Evolutionary conservation across 2,888 invertebrate species (phyloP), one percentile per base, ranked within the genome.

Genomic region (Meteorus cinctellus): DNA sequence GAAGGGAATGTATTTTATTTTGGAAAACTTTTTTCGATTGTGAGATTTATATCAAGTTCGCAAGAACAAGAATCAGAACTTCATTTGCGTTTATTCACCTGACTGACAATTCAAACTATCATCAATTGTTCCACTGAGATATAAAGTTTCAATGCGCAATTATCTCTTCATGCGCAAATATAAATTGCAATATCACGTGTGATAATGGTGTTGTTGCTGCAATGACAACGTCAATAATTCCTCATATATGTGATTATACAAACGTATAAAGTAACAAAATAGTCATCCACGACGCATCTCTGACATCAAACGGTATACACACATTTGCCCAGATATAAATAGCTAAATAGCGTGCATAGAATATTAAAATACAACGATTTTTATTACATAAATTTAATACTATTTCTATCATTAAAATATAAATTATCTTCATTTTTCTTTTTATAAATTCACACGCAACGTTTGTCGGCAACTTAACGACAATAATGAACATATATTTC

Each of bases 161-260:
- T 41, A 8, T 41, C 2, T 41, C 8, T 65, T 19, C 36, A 36
- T 12, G 41, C 41, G 12, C 12, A 19, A 34, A 24, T 62, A 65
- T 70, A 75, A 75, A 75, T 75, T 75, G 70, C 70, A 70, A 65
- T 75, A 70, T 75, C 41, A 75, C 70, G 70, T 75, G 75, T 70
- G 48, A 41, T 45, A 60, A 68, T 74, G 59, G 60, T 62, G 55
- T 51, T 34, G 36, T 36, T 75, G n/a, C 48, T 48, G 16, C n/a
- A 71, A 70, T 75, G 63, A 69, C 63, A 48, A 34, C 12, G 48
- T 16, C 27, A 69, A 70, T 59, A 70, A 34, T 59, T 36, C 36
- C 10, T n/a, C 31, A 12, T 24, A 36, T 36, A 51, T 10, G 34
- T 24, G 8, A 59, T 48, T 48, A 48, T n/a, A 48, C 48, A 48